Conservation (phyloP, 1,140 invertebrate genomes). For the Pteromalus puparum region DNA sequence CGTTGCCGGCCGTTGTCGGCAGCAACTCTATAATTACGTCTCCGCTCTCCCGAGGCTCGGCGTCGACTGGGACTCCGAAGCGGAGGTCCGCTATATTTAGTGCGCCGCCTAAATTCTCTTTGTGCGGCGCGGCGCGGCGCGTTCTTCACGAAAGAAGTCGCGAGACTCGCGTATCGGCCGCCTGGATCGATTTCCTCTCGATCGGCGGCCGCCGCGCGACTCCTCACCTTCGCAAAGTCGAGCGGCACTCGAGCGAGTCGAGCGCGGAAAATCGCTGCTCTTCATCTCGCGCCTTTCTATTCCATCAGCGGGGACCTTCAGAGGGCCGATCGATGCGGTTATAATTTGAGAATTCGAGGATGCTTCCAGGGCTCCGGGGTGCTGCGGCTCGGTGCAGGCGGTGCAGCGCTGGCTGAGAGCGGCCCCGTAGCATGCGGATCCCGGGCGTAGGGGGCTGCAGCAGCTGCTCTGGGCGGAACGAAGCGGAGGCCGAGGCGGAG, state of each 20-base stretch:
- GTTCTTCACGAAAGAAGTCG: background rate
- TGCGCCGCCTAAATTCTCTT: conserved; percentile 63
- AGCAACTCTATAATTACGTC: conserved; percentile 26
- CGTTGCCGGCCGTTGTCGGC: background rate
- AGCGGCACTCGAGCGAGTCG: conserved; percentile 25
- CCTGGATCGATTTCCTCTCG: no score
- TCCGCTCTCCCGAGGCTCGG: no score
- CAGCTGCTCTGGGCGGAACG: conserved; percentile 19
- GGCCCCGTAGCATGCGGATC: conserved; percentile 70
- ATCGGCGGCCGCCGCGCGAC: no score
- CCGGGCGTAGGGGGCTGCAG: background rate
- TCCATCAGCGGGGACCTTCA: conserved; percentile 3
- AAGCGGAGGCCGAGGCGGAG: background rate
- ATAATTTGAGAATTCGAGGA: no score
- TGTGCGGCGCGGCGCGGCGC: conserved; percentile 21
- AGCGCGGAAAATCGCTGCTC: conserved; percentile 20
- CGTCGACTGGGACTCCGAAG: conserved; percentile 58
- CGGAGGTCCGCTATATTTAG: conserved; percentile 66
- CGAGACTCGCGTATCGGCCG: background rate
- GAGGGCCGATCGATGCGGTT: background rate
- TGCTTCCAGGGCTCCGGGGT: background rate
- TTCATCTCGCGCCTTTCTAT: no score
- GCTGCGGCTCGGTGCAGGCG: conserved; percentile 57
- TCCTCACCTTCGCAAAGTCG: conserved; percentile 55
- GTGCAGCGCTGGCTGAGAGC: conserved; percentile 54